Conservation (phyloP, 1,140 invertebrate species). For the Neodiprion lecontei region DNA sequence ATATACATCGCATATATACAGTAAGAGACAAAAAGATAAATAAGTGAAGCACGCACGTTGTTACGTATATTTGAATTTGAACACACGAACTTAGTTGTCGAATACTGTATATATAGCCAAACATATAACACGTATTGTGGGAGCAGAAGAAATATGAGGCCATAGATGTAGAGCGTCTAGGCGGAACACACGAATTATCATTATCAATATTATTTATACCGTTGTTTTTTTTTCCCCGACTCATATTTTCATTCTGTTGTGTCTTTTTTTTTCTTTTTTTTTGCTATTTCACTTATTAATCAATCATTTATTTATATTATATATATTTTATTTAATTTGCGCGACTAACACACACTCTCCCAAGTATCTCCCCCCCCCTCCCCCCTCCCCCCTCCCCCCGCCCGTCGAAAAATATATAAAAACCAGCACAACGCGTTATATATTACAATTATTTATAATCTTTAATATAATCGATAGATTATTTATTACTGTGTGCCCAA, state of each 20-base stretch:
- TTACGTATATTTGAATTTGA: too few relatives aligned
- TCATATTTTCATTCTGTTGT: background rate
- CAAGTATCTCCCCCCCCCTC: too few relatives aligned
- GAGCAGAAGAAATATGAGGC: background rate
- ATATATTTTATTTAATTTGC: background rate
- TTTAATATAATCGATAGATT: constrained; percentile 12
- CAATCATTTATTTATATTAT: background rate
- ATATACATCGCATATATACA: too few relatives aligned
- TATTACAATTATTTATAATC: too few relatives aligned
- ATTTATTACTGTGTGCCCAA: background rate
- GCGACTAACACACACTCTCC: background rate
- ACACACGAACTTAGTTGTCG: too few relatives aligned
- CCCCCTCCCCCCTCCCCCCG: too few relatives aligned
- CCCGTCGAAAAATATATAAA: too few relatives aligned
- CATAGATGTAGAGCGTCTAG: constrained; percentile 4
- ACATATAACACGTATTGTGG: too few relatives aligned
- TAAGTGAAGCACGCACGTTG: too few relatives aligned
- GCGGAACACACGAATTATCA: background rate
- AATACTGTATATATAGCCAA: too few relatives aligned
- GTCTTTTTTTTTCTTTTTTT: background rate
- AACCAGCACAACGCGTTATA: too few relatives aligned
- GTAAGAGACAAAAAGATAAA: too few relatives aligned
- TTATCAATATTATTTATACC: background rate
- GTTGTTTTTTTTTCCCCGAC: background rate
- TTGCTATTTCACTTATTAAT: background rate